Percentiles rank a stretch among this genome's conserved stretches.
Evolutionary conservation across 2,888 invertebrate species (phyloP).

Genomic region (Beris chalybata): DNA sequence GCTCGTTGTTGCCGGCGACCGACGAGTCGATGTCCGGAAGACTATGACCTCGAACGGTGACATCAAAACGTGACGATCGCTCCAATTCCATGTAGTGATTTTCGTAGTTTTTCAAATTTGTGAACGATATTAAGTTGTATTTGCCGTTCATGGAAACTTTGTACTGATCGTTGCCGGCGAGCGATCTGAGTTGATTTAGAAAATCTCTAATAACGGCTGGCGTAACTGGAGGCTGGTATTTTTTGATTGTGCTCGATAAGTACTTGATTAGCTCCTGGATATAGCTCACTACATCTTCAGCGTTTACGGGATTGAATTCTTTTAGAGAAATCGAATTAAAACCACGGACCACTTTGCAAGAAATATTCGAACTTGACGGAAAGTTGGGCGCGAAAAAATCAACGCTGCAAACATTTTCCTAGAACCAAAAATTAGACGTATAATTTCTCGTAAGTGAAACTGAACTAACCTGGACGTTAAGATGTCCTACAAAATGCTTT

Average conservation of each 20-base stretch:
- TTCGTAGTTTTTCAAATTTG: constrained; percentile 45
- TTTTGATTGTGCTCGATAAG: not conserved
- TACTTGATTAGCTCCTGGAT: not conserved
- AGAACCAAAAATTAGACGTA: not conserved
- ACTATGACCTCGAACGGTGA: constrained; percentile 46
- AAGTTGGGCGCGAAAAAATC: constrained; percentile 21
- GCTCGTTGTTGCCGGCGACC: not conserved
- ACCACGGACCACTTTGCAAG: constrained; percentile 10
- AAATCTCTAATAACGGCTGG: not conserved
- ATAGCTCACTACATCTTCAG: not conserved
- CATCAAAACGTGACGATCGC: constrained; percentile 37
- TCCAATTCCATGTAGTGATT: constrained; percentile 48
- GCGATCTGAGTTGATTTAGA: constrained; percentile 4
- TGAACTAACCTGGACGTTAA: constrained; percentile 5
- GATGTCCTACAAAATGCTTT: not conserved
- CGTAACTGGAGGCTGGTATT: not conserved
- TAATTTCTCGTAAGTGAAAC: not conserved
- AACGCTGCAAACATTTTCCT: constrained; percentile 4
- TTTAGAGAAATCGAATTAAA: not conserved
- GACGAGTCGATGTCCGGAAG: constrained; percentile 43
- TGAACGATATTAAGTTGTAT: constrained; percentile 44
- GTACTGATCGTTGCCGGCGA: not conserved
- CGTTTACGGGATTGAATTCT: not conserved
- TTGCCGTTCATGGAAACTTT: not conserved
- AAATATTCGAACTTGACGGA: constrained; percentile 1